Conservation (phyloP, 1,140 invertebrate genomes). For the Drosophila parvula region DNA sequence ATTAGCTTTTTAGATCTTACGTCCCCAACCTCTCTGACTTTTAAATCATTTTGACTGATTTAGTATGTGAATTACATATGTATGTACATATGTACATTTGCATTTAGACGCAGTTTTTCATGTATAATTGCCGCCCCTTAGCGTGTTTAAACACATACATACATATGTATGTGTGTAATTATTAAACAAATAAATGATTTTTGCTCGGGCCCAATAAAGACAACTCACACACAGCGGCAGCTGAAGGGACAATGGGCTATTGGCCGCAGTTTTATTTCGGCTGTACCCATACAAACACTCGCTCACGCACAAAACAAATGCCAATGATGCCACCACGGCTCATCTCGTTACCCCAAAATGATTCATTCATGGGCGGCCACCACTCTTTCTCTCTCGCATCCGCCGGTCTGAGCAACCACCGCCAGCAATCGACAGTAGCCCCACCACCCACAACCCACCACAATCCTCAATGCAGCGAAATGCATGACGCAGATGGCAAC, state of each 20-base stretch:
- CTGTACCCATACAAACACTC: constrained; percentile 14
- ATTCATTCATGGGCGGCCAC: constrained; percentile 68
- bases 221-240: constrained; percentile 7
- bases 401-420: constrained; percentile 20
- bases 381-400: constrained; percentile 21
- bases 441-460: constrained; percentile 11
- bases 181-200: constrained; percentile 55
- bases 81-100: too few relatives aligned
- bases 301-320: constrained; percentile 20
- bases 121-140: constrained; percentile 1
- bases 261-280: constrained; percentile 41
- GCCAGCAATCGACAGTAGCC: constrained; percentile 7
- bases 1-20: background rate
- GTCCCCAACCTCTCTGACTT: background rate
- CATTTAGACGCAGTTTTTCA: background rate
- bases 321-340: constrained; percentile 70
- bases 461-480: constrained; percentile 56
- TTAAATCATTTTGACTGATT: background rate
- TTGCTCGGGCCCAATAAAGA: constrained; percentile 18
- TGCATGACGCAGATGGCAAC: constrained; percentile 75
- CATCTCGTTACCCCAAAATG: constrained; percentile 49
- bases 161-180: too few relatives aligned
- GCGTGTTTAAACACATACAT: constrained; percentile 20
- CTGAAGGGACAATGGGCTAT: constrained; percentile 19
- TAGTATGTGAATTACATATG: background rate